A percentile compares a stretch with the other conserved stretches of the same genome.
Conservation (phyloP, 2,888 invertebrate species). For the Sycophila texana region DNA sequence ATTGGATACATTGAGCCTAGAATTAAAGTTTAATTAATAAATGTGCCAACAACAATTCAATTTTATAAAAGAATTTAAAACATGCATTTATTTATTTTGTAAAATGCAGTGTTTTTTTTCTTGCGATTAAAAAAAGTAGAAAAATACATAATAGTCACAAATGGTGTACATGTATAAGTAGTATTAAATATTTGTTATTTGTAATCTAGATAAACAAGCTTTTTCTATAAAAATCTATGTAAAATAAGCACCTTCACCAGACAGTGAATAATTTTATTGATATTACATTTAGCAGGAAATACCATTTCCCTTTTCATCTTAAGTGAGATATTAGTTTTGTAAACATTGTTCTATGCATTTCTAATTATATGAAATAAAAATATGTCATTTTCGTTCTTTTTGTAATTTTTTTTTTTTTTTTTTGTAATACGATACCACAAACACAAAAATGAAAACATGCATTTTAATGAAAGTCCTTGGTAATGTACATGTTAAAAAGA, state of each 20-base stretch:
- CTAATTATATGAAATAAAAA: too few species aligned
- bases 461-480: constrained; percentile 40
- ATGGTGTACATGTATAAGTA: neutral
- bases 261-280: too few species aligned
- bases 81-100: constrained; percentile 41
- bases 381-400: too few species aligned
- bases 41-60: constrained; percentile 6
- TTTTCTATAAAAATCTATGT: too few species aligned
- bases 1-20: constrained; percentile 87
- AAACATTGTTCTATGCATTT: too few species aligned
- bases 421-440: neutral
- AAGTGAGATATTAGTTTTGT: too few species aligned
- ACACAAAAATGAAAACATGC: constrained; percentile 40
- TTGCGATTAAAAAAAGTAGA: constrained; percentile 16
- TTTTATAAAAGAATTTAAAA: neutral
- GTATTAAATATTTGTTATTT: too few species aligned
- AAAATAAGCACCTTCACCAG: too few species aligned
- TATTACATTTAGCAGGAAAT: too few species aligned
- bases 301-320: too few species aligned
- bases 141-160: constrained; percentile 6
- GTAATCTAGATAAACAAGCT: too few species aligned
- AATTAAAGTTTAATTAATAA: constrained; percentile 55
- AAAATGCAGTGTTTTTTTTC: constrained; percentile 3
- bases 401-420: too few species aligned
- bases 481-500: constrained; percentile 41